Base-by-base conservation (phyloP, 1,140 invertebrate genomes). In the Epicauta chinensis region DNA sequence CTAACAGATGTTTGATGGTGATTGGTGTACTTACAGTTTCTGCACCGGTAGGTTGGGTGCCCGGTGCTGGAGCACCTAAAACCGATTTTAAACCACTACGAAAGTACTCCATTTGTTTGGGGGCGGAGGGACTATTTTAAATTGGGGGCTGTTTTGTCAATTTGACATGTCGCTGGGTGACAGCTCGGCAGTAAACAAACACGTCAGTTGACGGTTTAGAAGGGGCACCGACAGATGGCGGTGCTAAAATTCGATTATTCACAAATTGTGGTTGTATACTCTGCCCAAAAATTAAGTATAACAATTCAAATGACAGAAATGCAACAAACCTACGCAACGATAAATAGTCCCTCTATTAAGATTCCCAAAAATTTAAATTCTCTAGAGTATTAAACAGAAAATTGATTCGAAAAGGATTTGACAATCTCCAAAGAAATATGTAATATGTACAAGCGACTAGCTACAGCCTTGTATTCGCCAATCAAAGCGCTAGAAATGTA, bases 71-170 rank as follows among this genome's bases (percentile, higher is more conserved):
- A 39, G 84, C 71, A n/a, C 90, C 90, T 23, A 97, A 75, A 55
- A 93, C 89, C n/a, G 87, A 89, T 72, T 92, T 92, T 37, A 92
- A 73, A 50, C 89, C 83, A 70, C 87, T 91, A 75, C 87, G 88
- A 51, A 93, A 81, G 70, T 86, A 91, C 70, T 92, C 88, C 89
- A 93, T 92, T 55, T 23, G 23, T 5, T 46, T 45, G 15, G n/a
- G n/a, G n/a, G n/a, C n/a, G n/a, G n/a, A n/a, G n/a, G n/a, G n/a
- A n/a, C n/a, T n/a, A n/a, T n/a, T n/a, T n/a, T n/a, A 35, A 2
- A 34, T 43, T 35, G 11, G 4, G 17, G 5, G 23, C 7, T 50
- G 29, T 50, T 50, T 40, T 29, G 14, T 50, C 5, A 42, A 42
- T n/a, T 42, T 41, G 11, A 43, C 10, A 13, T 39, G 0, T 39